Evolutionary conservation across 2,888 invertebrate species (phyloP), one percentile per base, ranked within the genome.

Genomic region (Euzophera pinguis): DNA sequence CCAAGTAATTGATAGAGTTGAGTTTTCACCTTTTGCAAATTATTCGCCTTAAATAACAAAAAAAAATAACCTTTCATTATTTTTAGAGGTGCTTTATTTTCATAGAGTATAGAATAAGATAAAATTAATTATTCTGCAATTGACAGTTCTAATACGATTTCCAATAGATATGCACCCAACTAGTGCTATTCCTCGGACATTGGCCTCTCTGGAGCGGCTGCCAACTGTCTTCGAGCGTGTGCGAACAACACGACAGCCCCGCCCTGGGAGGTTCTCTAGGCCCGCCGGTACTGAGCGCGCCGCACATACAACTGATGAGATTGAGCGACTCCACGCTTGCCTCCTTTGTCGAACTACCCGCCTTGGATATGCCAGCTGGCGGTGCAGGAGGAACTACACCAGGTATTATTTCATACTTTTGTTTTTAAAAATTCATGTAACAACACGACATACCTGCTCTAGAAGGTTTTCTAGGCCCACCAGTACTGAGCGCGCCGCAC

Each of bases 131-230:
- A n/a, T n/a, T n/a, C n/a, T n/a, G n/a, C n/a, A 2, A 22, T 22
- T 22, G 22, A 22, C 5, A 22, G 22, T 22, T 5, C 22, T 5
- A 29, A 9, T 32, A 32, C 8, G 8, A 7, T n/a, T 13, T 17
- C 48, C 60, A 62, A 0, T 65, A 94, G 94, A 91, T 95, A 59
- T 92, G 97, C 73, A 94, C 95, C 63, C 98, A 99, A 84, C 91
- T 99, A 63, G 95, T 98, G 5, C 95, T 98, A 61, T 97, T 97
- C 88, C 88, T 98, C 63, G 97, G 97, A 0, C 98, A 99, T 80
- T 99, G 98, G 91, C 99, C 99, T 10, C 94, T 97, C 90, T 96
- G 97, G 57, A 96, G 97, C 50, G 97, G 98, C 0, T 95, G 98
- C 45, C 93, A 97, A 56, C 90, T 98, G 16, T 96, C 97, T 60